phyloP scores from a whole-genome alignment of 2,113 vertebrate genomes.

The Gambusia affinis region DNA sequence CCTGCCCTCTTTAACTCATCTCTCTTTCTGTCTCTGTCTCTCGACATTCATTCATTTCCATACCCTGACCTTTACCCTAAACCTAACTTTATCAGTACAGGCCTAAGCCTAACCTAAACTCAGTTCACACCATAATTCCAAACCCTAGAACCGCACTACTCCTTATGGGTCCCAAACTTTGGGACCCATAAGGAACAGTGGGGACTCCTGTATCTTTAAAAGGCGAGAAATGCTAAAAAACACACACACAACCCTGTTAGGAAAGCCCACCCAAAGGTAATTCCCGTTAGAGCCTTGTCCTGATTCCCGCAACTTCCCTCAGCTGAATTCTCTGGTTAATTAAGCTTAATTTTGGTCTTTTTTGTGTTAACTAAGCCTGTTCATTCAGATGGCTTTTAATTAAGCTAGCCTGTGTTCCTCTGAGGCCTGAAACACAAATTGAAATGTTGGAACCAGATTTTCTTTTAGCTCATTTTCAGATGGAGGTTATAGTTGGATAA shows the following conservation, averaged over 20 bases:
- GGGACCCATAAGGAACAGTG: too few species aligned
- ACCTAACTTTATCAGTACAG: too few species aligned
- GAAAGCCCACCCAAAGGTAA: constrained; percentile 48
- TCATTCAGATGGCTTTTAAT: constrained; percentile 54
- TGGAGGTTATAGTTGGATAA: background rate
- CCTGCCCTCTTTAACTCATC: constrained; percentile 41
- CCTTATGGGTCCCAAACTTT: too few species aligned
- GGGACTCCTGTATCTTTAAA: too few species aligned
- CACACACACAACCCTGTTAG: constrained; percentile 16
- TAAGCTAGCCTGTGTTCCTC: constrained; percentile 35
- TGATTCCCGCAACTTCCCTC: background rate
- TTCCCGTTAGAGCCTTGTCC: constrained; percentile 6
- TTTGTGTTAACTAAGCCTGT: constrained; percentile 33
- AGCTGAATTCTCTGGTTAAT: constrained; percentile 24
- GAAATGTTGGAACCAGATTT: constrained; percentile 26
- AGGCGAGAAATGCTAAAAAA: too few species aligned
- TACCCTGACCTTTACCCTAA: too few species aligned
- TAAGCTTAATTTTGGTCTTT: constrained; percentile 28
- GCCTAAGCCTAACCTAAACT: too few species aligned
- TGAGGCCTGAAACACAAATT: constrained; percentile 29
- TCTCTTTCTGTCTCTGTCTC: background rate
- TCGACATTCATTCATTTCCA: too few species aligned
- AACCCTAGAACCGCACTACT: too few species aligned
- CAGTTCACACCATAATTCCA: too few species aligned
- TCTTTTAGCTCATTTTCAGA: background rate